Conservation (phyloP, 2,113 vertebrate genomes). For the Gulo gulo region DNA sequence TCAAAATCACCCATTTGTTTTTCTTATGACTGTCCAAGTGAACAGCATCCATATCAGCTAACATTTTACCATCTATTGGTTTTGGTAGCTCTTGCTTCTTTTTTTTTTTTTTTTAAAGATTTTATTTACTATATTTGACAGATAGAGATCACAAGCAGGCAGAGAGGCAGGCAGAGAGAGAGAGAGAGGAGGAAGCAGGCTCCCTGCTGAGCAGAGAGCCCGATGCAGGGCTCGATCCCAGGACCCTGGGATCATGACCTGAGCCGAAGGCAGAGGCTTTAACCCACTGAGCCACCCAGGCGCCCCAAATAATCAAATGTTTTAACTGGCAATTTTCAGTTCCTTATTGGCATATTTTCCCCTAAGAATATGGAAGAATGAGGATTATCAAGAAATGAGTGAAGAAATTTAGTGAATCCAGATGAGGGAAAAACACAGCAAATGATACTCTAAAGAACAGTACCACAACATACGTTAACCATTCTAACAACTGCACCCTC, state of each 20-base stretch:
- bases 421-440: not conserved
- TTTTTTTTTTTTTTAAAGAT: too few relatives aligned
- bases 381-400: not conserved
- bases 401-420: not conserved
- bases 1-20: not conserved
- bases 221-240: too few relatives aligned
- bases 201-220: too few relatives aligned
- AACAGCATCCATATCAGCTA: not conserved
- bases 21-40: not conserved
- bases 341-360: not conserved
- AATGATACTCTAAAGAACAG: not conserved
- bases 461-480: not conserved
- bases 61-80: not conserved
- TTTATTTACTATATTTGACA: too few relatives aligned
- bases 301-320: not conserved
- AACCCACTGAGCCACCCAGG: too few relatives aligned
- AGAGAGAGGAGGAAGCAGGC: too few relatives aligned
- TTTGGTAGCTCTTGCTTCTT: not conserved
- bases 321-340: not conserved
- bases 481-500: not conserved
- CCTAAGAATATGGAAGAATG: not conserved
- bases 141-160: too few relatives aligned
- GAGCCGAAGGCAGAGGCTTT: too few relatives aligned
- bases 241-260: too few relatives aligned
- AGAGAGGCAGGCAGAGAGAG: too few relatives aligned